Percentiles rank a stretch among this genome's conserved stretches.
These are phyloP conservation scores for Colaptes auratus DNA, from an alignment of 2,113 vertebrate species.

Conservation along the genomic window DNA sequence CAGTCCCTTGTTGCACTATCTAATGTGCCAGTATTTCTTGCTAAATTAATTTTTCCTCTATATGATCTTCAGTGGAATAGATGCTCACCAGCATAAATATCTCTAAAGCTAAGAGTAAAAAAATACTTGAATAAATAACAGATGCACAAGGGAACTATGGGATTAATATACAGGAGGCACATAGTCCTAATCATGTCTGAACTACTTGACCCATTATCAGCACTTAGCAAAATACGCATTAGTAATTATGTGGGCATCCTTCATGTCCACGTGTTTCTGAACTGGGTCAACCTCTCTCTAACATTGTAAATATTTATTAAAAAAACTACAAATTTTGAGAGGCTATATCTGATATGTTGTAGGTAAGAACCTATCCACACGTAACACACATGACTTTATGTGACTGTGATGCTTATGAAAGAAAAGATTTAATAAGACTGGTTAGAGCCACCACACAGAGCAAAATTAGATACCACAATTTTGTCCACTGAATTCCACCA, in stretches of 20 bases:
- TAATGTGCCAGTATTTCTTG: constrained; percentile 60
- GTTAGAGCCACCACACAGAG: background rate
- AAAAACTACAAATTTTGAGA: background rate
- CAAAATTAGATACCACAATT: background rate
- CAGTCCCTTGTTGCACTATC: constrained; percentile 37
- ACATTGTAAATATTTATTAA: background rate
- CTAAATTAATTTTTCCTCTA: constrained; percentile 59
- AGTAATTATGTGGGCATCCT: constrained; percentile 1
- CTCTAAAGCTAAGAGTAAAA: constrained; percentile 40
- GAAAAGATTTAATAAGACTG: background rate
- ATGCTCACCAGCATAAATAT: constrained; percentile 42
- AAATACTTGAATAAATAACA: constrained; percentile 35
- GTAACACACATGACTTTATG: background rate
- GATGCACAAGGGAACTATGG: constrained; percentile 17
- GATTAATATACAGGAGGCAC: constrained; percentile 35
- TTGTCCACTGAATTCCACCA: background rate
- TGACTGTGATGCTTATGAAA: background rate
- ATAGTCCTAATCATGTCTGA: constrained; percentile 27
- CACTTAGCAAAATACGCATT: background rate
- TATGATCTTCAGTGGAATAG: constrained; percentile 44
- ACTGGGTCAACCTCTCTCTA: background rate
- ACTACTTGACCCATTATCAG: background rate
- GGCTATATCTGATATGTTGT: background rate
- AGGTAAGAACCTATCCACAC: background rate
- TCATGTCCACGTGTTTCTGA: background rate